Base-by-base conservation (phyloP, 2,797 vertebrate genomes). In the Naso thynnoides region DNA sequence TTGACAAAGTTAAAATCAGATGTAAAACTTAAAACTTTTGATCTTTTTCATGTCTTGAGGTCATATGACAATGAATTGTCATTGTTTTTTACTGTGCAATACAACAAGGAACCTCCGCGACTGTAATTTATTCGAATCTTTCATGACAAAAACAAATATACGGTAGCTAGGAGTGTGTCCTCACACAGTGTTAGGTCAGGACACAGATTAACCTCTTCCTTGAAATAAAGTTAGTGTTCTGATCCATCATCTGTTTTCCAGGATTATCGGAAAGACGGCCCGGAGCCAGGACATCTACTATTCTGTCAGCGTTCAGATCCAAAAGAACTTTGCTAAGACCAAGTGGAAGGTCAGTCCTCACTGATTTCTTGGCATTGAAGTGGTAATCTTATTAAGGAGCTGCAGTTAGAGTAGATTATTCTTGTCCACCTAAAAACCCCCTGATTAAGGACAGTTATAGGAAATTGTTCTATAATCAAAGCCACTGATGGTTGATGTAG, bases 241-340 rank as follows among this genome's bases (percentile, higher is more conserved):
- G 2, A 79, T 63, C 15, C n/a, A 6, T 70, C 56, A 11, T 70
- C 33, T 33, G 5, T 75, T 72, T 77, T 81, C 61, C 90, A 99
- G 98, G 98, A 99, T 99, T 83, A 95, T 96, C 3, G 97, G 97
- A 44, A 97, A 98, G 87, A 98, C 97, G 15, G 97, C 97, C 36
- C 95, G 97, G 24, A 96, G 95, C 90, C 94, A 94, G 82, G 97
- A 99, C 94, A 99, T 99, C 91, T 98, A 98, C 88, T 94, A 95
- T 15, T 98, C 98, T 0, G 97, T 99, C 91, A 99, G 97, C 0
- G 92, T 94, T 68, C 97, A 99, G 94, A 99, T 99, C 80, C 97
- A 98, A 84, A 99, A 98, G 83, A 99, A 99, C 94, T 99, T 99
- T 61, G 98, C 97, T 87, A 97, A 96, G 93, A 96, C 95, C 93